phyloP scores from a whole-genome alignment of 2,888 invertebrate species.

The Erebia ligea region DNA sequence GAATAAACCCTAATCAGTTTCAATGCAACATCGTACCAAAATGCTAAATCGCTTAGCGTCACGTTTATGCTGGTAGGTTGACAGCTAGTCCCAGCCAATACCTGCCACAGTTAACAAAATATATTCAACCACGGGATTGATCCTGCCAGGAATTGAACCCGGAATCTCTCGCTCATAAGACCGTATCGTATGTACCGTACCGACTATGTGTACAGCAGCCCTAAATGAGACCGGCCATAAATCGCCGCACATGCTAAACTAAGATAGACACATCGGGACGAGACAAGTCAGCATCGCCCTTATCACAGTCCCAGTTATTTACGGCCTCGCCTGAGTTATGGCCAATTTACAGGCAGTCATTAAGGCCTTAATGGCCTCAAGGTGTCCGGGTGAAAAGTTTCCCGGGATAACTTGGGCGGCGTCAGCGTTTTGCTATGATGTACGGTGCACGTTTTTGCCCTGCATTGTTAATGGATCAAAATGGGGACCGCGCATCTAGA shows the following conservation, averaged over 20 bases:
- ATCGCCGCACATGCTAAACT: constrained; percentile 72
- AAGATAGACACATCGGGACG: constrained; percentile 76
- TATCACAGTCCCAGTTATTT: constrained; percentile 79
- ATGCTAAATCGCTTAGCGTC: too few relatives aligned
- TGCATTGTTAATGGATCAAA: constrained; percentile 40
- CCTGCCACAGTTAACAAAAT: too few relatives aligned
- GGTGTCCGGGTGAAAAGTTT: constrained; percentile 78
- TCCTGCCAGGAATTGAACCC: too few relatives aligned
- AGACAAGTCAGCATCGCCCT: constrained; percentile 79
- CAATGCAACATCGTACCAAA: too few relatives aligned
- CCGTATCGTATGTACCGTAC: too few relatives aligned
- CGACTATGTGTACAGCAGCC: too few relatives aligned
- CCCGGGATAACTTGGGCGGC: constrained; percentile 57
- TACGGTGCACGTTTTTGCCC: constrained; percentile 39
- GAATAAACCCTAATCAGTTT: too few relatives aligned
- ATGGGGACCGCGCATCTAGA: constrained; percentile 13
- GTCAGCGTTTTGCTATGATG: constrained; percentile 60
- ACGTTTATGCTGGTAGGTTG: too few relatives aligned
- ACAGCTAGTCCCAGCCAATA: too few relatives aligned
- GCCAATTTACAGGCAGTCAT: constrained; percentile 83
- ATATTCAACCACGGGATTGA: too few relatives aligned
- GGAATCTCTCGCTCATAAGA: too few relatives aligned
- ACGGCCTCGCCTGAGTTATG: constrained; percentile 77
- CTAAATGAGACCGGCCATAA: constrained; percentile 58
- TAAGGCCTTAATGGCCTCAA: constrained; percentile 79